Evolutionary conservation across 1,140 invertebrate genomes (phyloP).

Genomic region (Dendroctonus ponderosae): DNA sequence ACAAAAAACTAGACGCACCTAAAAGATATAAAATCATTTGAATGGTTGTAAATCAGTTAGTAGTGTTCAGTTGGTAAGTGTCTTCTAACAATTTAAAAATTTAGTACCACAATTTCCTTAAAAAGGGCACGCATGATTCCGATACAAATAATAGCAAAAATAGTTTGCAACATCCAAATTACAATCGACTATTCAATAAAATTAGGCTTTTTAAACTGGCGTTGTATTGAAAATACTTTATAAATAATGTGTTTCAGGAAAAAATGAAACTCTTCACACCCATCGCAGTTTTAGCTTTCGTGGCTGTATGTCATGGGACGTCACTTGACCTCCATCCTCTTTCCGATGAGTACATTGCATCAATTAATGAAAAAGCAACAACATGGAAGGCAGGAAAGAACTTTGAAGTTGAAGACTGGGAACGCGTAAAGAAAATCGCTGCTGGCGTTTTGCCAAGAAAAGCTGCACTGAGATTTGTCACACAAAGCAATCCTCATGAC

Average conservation of each 20-base stretch:
- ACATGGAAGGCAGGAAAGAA: constrained; percentile 25
- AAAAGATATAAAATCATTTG: too few relatives aligned
- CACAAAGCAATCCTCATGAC: constrained; percentile 1
- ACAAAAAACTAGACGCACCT: too few relatives aligned
- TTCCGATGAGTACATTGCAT: constrained; percentile 20
- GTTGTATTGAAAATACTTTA: too few relatives aligned
- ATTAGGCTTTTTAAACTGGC: too few relatives aligned
- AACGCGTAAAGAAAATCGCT: constrained; percentile 14
- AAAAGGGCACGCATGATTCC: too few relatives aligned
- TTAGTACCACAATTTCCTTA: too few relatives aligned
- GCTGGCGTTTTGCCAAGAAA: constrained; percentile 12
- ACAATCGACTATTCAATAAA: too few relatives aligned
- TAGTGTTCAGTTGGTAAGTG: too few relatives aligned
- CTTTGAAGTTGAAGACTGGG: constrained; percentile 24
- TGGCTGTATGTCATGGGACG: not conserved
- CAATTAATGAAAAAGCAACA: constrained; percentile 21
- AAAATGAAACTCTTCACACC: constrained; percentile 1
- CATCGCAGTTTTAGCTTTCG: not conserved
- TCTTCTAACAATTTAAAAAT: too few relatives aligned
- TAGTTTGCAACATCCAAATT: too few relatives aligned
- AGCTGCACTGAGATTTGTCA: not conserved
- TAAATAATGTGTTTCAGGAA: not conserved
- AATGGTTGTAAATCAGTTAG: too few relatives aligned
- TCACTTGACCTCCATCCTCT: constrained; percentile 14
- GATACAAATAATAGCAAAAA: too few relatives aligned